Percentiles rank a stretch among this genome's conserved stretches.
Evolutionary conservation across 2,797 vertebrate species (phyloP).

Genomic region (Microchirus variegatus): DNA sequence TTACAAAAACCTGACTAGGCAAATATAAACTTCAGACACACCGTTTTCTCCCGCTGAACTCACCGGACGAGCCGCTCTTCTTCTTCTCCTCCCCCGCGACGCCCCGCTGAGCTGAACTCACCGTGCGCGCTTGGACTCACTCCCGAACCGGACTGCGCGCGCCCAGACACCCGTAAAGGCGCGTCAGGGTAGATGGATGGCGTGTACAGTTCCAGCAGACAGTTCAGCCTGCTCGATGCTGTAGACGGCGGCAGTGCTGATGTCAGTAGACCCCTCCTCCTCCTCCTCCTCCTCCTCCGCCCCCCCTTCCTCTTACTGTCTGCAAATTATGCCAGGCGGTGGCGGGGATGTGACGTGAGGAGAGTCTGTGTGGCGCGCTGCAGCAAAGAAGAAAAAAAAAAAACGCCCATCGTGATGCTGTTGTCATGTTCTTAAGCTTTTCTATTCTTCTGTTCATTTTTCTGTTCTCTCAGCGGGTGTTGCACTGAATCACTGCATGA

Average conservation of each 20-base stretch:
- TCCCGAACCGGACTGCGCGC: constrained; percentile 23
- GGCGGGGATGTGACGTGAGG: constrained; percentile 28
- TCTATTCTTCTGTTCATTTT: too few relatives aligned
- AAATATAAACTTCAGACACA: constrained; percentile 55
- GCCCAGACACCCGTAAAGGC: constrained; percentile 36
- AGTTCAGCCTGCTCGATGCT: constrained; percentile 60
- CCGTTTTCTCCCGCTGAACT: constrained; percentile 25
- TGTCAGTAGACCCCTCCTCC: constrained; percentile 74
- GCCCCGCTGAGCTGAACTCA: constrained; percentile 1
- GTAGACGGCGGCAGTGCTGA: constrained; percentile 60
- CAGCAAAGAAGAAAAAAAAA: too few relatives aligned
- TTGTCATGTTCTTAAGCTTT: too few relatives aligned
- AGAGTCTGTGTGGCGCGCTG: not conserved
- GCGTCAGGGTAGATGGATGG: constrained; percentile 46
- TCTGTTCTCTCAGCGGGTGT: too few relatives aligned
- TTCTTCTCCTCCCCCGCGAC: not conserved
- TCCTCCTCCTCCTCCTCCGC: constrained; percentile 23
- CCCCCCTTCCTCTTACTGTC: constrained; percentile 40
- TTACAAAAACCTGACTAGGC: constrained; percentile 60
- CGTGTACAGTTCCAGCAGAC: constrained; percentile 67
- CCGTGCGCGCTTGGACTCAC: constrained; percentile 19
- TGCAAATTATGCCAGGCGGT: constrained; percentile 41
- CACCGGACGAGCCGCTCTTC: constrained; percentile 30
- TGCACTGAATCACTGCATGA: too few relatives aligned
- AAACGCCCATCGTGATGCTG: too few relatives aligned